Evolutionary conservation across 2,113 vertebrate genomes (phyloP).

Genomic region (Sylvia atricapilla): DNA sequence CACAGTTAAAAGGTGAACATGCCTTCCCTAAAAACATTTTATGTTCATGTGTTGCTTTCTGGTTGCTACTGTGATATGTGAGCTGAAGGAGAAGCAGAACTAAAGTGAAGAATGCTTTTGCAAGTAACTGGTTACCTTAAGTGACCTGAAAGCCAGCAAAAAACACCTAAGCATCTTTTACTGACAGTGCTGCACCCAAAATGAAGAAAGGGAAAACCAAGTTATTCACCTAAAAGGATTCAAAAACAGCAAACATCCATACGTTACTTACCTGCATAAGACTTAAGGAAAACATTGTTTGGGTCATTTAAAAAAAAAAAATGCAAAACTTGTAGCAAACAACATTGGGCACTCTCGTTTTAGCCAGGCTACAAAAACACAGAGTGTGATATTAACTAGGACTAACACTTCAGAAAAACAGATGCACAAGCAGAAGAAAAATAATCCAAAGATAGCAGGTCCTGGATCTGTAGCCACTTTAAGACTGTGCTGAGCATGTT

Average conservation of each 20-base stretch:
- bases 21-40: background rate
- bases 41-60: fast-evolving
- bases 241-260: background rate
- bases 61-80: background rate
- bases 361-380: background rate
- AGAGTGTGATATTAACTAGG: background rate
- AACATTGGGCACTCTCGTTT: background rate
- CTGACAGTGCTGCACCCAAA: background rate
- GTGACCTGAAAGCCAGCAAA: background rate
- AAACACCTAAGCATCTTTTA: background rate
- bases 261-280: background rate
- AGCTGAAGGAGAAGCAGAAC: background rate
- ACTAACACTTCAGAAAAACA: background rate
- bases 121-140: background rate
- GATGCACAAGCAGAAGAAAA: background rate
- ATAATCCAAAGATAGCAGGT: background rate
- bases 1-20: background rate
- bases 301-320: background rate
- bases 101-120: background rate
- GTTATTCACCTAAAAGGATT: background rate
- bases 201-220: background rate
- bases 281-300: background rate
- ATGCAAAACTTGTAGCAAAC: background rate
- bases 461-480: background rate
- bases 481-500: background rate